phyloP scores from a whole-genome alignment of 2,888 invertebrate genomes.

The Fissipunctia ypsillon region DNA sequence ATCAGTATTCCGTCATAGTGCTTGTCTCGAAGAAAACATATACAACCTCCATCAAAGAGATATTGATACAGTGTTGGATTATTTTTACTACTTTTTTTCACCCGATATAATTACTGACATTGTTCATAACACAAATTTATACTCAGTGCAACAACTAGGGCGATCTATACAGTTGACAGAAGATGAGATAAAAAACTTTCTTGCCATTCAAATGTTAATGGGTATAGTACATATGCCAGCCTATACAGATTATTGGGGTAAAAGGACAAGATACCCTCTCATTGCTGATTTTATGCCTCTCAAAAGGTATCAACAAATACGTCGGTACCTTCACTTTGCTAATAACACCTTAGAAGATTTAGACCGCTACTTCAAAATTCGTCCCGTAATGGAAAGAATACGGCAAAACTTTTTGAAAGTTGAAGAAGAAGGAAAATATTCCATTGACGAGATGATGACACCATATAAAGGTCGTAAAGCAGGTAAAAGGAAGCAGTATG shows the following conservation, averaged over 20 bases:
- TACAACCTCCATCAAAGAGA: no score
- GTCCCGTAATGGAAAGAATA: conserved; percentile 41
- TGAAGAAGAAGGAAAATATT: conserved; percentile 52
- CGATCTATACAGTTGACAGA: no score
- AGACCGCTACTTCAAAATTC: conserved; percentile 47
- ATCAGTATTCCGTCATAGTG: no score
- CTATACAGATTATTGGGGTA: conserved; percentile 50
- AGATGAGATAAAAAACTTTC: conserved; percentile 3
- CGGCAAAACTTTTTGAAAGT: conserved; percentile 51
- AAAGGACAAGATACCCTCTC: conserved; percentile 35
- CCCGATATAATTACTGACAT: no score
- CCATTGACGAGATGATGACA: conserved; percentile 73
- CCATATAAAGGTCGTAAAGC: conserved; percentile 1
- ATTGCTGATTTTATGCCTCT: conserved; percentile 48
- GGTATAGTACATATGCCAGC: conserved; percentile 15
- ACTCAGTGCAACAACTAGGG: no score
- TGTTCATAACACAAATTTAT: no score
- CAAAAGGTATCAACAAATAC: conserved; percentile 42
- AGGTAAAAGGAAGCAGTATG: conserved; percentile 4
- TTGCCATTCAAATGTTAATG: conserved; percentile 4
- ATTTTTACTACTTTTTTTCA: no score
- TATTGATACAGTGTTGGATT: no score
- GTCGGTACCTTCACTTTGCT: conserved; percentile 40
- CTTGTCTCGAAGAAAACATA: no score
- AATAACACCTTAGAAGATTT: conserved; percentile 1